Evolutionary conservation across 1,140 invertebrate genomes (phyloP), one percentile per base, ranked within the genome.

Genomic region (Ips nitidus): DNA sequence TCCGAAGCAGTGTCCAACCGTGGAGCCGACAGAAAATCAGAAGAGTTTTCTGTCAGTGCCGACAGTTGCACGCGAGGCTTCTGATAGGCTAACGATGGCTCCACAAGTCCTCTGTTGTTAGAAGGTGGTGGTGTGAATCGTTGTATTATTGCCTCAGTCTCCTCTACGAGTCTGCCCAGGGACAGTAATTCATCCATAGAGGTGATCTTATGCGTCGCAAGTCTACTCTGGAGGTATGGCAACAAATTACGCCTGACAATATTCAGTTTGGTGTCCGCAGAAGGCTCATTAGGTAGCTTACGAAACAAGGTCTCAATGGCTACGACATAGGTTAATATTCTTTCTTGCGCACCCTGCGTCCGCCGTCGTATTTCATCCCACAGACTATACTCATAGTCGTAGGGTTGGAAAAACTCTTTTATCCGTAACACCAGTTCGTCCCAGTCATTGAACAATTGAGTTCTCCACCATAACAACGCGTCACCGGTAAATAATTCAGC

Each of bases 301-400:
- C 75, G 71, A 52, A 79, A 79, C 39, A 78, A 45, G 4, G 72
- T 73, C 8, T 56, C 22, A 75, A 79, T 77, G n/a, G 74, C 63
- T 1, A 76, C 66, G 4, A 79, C 40, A 72, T 77, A 80, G 55
- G 77, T 71, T 0, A 68, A 70, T 2, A 79, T 80, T 59, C 71
- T 74, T 58, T 77, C 74, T 0, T 43, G 22, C 52, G 76, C 7
- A 74, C 64, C 64, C 40, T 66, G 63, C 1, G 63, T 62, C 4
- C 47, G 47, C 5, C 45, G 4, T 36, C 57, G 41, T 47, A 78
- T 77, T 73, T 79, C 76, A 2, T 73, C 52, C 2, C 74, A 41
- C 6, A 80, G 52, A n/a, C 75, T 47, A 47, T 76, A 75, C 41
- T 78, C 73, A 58, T 76, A 77, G 63, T 78, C 75, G n/a, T 60